Evolutionary conservation across 1,140 invertebrate genomes (phyloP), one percentile per base, ranked within the genome.

Genomic region (Lamellibrachia luymesi): DNA sequence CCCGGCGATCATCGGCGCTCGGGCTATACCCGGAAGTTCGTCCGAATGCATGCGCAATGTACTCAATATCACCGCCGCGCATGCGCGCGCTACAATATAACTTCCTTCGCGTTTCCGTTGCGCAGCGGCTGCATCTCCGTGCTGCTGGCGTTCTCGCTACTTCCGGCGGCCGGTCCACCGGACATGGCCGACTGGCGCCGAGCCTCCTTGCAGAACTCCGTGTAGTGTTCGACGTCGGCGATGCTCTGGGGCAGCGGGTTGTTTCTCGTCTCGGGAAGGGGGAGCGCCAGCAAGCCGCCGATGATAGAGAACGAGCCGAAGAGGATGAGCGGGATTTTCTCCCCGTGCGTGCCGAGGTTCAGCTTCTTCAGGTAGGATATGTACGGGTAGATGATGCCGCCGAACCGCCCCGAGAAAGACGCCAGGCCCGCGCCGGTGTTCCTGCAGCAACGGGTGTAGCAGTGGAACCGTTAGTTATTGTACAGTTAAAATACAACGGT

Each of bases 221-320:
- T 6, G 92, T 93, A 94, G 90, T 93, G 90, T 92, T 95, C 94
- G 13, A 94, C 94, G 90, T 95, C 94, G 17, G 95, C 80, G 50
- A 95, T 94, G 4, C 95, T 95, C 49, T 94, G 93, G 8, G 95
- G 95, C 13, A 95, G 93, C 49, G 94, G 94, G 51, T 92, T 91
- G 52, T 94, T 93, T 17, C 93, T 51, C 10, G 95, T 95, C 93
- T 95, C 95, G 4, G 95, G 95, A 52, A 95, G 94, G 4, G 94
- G 91, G 8, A 94, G 64, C 4, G 93, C 93, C 6, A 94, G 89
- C 56, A 92, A 80, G 51, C 91, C 52, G 51, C 93, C 91, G 22
- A 92, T 92, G 92, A 93, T 89, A 25, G 92, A 93, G 56, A 93
- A 50, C n/a, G 52, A 51, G 13, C 93, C 93, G 80, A 93, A 93